A percentile compares a stretch with the other conserved stretches of the same genome.
Conservation (phyloP, 2,797 vertebrate genomes). For the Margarornis squamiger region DNA sequence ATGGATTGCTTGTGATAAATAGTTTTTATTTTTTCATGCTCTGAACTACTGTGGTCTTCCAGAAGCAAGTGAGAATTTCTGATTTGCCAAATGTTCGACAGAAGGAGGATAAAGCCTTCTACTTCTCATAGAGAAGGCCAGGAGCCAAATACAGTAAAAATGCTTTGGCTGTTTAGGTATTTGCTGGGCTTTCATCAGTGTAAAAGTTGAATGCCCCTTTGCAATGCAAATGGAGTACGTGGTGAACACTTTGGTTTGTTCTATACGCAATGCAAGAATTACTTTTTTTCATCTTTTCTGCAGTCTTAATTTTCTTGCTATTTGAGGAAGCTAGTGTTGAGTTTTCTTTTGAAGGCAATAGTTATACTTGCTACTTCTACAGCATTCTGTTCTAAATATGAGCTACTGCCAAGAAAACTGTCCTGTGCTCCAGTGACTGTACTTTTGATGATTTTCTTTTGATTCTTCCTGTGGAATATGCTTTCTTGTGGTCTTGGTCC, state of each 20-base stretch:
- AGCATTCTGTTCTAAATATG: not conserved
- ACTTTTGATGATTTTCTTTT: not conserved
- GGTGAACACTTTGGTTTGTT: not conserved
- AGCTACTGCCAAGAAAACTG: not conserved
- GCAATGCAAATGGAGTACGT: not conserved
- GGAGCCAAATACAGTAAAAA: not conserved
- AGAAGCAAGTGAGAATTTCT: slow-evolving; percentile 1
- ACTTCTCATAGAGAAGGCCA: not conserved
- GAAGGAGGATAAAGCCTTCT: not conserved
- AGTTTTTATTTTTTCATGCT: not conserved
- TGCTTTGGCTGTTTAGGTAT: not conserved
- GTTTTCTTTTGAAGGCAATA: not conserved
- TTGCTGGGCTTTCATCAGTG: not conserved
- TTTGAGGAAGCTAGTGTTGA: not conserved
- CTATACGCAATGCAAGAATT: not conserved
- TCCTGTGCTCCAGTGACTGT: not conserved
- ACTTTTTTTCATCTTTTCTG: not conserved
- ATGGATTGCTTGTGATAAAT: not conserved
- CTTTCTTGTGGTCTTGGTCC: not conserved
- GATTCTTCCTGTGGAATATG: not conserved
- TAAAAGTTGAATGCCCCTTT: not conserved
- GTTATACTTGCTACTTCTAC: not conserved
- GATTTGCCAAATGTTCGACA: not conserved
- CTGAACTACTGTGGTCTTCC: not conserved
- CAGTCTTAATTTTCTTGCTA: not conserved